A percentile compares a stretch with the other conserved stretches of the same genome.
These are phyloP conservation scores for Nilaparvata lugens DNA, from an alignment of 1,140 invertebrate genomes.

Conservation along the genomic window DNA sequence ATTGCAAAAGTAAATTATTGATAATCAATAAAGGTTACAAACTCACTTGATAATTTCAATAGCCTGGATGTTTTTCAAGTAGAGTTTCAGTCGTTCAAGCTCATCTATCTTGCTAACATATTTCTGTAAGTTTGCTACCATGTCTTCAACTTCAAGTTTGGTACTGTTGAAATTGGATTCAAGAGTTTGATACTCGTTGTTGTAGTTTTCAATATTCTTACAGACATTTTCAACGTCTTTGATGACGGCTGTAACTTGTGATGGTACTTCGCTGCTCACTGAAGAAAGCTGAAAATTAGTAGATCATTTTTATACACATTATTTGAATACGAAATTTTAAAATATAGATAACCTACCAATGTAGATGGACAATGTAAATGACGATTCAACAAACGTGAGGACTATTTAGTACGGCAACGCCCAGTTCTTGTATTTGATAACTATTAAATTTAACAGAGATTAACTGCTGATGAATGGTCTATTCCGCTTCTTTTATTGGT, in stretches of 20 bases:
- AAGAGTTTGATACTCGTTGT: neutral
- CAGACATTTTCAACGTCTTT: neutral
- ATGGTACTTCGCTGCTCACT: neutral
- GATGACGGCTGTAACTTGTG: neutral
- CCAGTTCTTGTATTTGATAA: too few relatives aligned
- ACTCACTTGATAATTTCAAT: neutral
- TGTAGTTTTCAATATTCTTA: neutral
- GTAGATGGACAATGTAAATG: too few relatives aligned
- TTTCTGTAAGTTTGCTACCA: neutral
- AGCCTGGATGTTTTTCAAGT: neutral
- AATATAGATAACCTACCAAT: too few relatives aligned
- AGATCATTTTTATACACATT: neutral
- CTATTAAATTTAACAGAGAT: too few relatives aligned
- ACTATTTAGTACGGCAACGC: too few relatives aligned
- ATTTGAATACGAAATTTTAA: too few relatives aligned
- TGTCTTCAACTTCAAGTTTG: neutral
- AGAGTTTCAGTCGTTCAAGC: neutral
- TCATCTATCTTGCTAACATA: neutral
- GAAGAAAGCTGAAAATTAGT: neutral
- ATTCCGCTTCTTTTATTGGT: too few relatives aligned
- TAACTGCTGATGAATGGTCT: too few relatives aligned
- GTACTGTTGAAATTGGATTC: neutral
- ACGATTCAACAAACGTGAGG: too few relatives aligned
- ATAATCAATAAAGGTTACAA: neutral
- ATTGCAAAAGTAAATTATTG: neutral